Base-by-base conservation (phyloP, 2,797 vertebrate species). In the Gastrophryne carolinensis region DNA sequence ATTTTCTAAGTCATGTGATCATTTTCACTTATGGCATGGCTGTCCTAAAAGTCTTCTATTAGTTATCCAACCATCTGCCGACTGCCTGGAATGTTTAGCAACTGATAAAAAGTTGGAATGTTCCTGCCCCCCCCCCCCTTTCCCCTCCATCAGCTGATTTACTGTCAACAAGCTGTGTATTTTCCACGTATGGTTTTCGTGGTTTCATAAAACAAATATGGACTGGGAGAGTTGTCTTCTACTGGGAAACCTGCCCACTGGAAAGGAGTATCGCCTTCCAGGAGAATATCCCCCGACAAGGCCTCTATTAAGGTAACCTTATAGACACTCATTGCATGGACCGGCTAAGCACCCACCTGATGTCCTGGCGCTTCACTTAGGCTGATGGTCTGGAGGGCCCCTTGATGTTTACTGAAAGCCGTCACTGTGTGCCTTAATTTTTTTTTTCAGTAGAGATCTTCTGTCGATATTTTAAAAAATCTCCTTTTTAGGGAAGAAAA, bases 191-290 rank as follows among this genome's bases (percentile, higher is more conserved):
- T 62, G 65, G 65, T 63, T 77, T 77, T 77, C 30, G 73, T 76
- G 73, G 73, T 69, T 76, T 76, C 49, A 76, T 76, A 76, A 76
- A 76, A 70, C 74, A 76, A 76, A 77, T 77, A 71, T 57, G 74
- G 74, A 77, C 66, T 77, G 50, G 60, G 67, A 49, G 67, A 70
- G 71, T 71, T 77, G 75, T 77, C 75, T 77, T 77, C 37, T 77
- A 63, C 75, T 71, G 67, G 67, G 67, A 77, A 71, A 37, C 37
- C 9, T 65, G 75, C 75, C 75, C 67, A 71, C 37, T 75, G 74
- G 57, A 77, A 70, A 77, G 49, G 37, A 63, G 41, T 49, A 58
- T 30, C 49, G 52, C 67, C 67, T 57, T 77, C 67, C 75, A 71
- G 41, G 32, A 64, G 75, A 77, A 77, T 71, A 77, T 70, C 39